Base-by-base conservation (phyloP, 1,140 invertebrate genomes). In the Caenorhabditis latens region DNA sequence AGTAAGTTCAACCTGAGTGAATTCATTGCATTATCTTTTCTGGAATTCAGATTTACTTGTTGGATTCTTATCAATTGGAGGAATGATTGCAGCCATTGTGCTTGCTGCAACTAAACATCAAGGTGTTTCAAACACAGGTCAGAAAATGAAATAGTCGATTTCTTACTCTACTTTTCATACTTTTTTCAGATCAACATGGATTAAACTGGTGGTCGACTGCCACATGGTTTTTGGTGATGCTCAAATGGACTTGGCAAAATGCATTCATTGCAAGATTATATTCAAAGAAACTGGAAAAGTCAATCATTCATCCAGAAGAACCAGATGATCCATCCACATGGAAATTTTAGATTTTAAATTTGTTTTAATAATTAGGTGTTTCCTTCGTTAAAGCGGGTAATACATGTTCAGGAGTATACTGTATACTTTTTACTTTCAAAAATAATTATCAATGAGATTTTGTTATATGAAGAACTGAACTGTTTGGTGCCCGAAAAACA, bases 191-290 rank as follows among this genome's bases (percentile, higher is more conserved):
- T 32, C 71, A 79, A 24, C 71, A 79, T 32, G 71, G 71, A 24
- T n/a, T 79, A 4, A 79, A 79, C 24, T 79, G 71, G 71, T 79
- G 71, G 71, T 79, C 71, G 14, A 79, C 71, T 79, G 71, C 71
- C 19, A 79, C 71, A 6, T 79, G 71, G 71, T 79, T 79, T 32
- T n/a, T 79, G 4, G 71, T 79, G 4, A n/a, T 79, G 71, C n/a
- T 79, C 5, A 79, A 79, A 50, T 79, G 71, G 71, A 50, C 71
- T 4, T 79, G 71, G 71, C 71, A 79, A 24, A 79, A 79, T 42
- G 43, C 71, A 32, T 79, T 79, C 21, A 24, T 79, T 24, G 71
- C 71, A 4, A 50, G 71, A 50, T 79, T n/a, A 11, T 79, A 50
- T 79, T 48, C 46, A 7, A 79, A 79, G 21, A 48, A 50, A n/a